A percentile compares a stretch with the other conserved stretches of the same genome.
Conservation (phyloP, 2,113 vertebrate species). For the Aptenodytes forsteri region DNA sequence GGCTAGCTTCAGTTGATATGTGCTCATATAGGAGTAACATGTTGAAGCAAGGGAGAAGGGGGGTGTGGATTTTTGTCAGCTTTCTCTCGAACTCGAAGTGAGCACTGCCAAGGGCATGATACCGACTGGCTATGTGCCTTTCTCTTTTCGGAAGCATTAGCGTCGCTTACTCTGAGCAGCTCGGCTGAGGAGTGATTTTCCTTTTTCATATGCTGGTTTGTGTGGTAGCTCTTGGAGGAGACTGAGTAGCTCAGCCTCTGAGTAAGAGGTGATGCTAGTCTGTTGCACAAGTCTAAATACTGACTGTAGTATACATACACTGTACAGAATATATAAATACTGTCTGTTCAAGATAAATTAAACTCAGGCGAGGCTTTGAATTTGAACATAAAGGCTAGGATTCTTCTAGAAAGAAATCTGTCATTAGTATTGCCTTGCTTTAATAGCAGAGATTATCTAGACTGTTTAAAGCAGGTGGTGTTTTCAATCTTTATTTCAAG, state of each 20-base stretch:
- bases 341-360: neutral
- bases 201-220: neutral
- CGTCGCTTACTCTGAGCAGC: fast-evolving
- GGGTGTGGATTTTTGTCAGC: no score
- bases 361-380: neutral
- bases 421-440: neutral
- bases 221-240: neutral
- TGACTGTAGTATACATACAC: neutral
- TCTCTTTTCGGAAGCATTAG: neutral
- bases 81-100: fast-evolving
- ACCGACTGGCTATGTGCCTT: fast-evolving
- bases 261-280: neutral
- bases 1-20: fast-evolving
- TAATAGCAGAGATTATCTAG: neutral
- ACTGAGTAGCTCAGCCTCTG: neutral
- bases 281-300: neutral
- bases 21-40: fast-evolving
- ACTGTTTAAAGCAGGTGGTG: neutral
- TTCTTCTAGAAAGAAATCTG: neutral
- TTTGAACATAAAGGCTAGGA: neutral
- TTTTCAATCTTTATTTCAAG: neutral
- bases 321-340: neutral
- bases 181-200: neutral
- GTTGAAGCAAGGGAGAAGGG: neutral
- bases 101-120: fast-evolving